A percentile compares a stretch with the other conserved stretches of the same genome.
These are phyloP conservation scores for Argopecten irradians DNA, from an alignment of 1,140 invertebrate species.

Conservation along the genomic window DNA sequence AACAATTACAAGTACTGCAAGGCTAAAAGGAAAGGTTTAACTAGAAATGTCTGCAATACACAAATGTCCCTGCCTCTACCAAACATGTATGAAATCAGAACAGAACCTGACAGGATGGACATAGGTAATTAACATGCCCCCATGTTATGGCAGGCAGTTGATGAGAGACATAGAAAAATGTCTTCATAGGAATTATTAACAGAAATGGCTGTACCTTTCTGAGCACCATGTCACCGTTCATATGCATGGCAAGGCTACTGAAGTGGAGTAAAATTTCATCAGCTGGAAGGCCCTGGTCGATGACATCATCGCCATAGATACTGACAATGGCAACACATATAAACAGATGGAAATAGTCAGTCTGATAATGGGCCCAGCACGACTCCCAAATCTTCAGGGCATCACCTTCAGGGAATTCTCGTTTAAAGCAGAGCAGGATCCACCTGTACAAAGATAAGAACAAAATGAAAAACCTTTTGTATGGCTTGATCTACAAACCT, in stretches of 20 bases:
- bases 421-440: slow-evolving; percentile 89
- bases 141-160: too few relatives aligned
- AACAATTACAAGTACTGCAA: neutral
- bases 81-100: too few relatives aligned
- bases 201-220: slow-evolving; percentile 82
- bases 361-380: slow-evolving; percentile 95
- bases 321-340: slow-evolving; percentile 92
- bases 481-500: neutral
- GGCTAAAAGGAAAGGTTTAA: neutral
- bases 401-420: slow-evolving; percentile 91
- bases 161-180: neutral
- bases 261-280: slow-evolving; percentile 97
- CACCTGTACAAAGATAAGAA: slow-evolving; percentile 84
- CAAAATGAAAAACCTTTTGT: slow-evolving; percentile 14
- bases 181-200: neutral
- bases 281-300: slow-evolving; percentile 90
- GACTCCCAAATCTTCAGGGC: slow-evolving; percentile 95
- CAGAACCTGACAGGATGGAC: too few relatives aligned
- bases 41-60: too few relatives aligned
- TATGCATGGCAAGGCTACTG: slow-evolving; percentile 95
- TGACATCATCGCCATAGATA: slow-evolving; percentile 92
- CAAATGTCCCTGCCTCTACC: too few relatives aligned
- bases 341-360: slow-evolving; percentile 95
- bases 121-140: too few relatives aligned
- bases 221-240: slow-evolving; percentile 93